Base-by-base conservation (phyloP, 2,888 invertebrate species). In the Elegia similella region DNA sequence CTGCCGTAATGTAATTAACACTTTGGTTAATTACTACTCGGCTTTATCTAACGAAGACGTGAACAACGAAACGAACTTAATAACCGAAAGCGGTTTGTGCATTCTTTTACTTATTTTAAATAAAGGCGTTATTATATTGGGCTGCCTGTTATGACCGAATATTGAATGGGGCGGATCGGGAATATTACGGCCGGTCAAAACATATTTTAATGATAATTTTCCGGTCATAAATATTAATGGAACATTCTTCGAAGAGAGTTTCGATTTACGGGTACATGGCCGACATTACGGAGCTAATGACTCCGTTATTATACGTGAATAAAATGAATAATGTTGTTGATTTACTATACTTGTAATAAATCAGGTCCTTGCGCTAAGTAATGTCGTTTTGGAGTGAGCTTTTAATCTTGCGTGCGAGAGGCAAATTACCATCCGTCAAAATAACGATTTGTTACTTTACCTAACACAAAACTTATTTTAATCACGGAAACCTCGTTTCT, bases 161-260 rank as follows among this genome's bases (percentile, higher is more conserved):
- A 70, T 75, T 70, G 73, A 76, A 75, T 78, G 69, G 74, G 75
- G 77, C 76, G 75, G 80, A 80, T 84, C 77, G 75, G 71, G 77
- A 72, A 79, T 80, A 72, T 69, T 66, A 73, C 70, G 73, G 66
- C 70, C 75, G 78, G 78, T 80, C 82, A 82, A 84, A 84, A 84
- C 78, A 82, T 81, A 80, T 82, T 85, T 83, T 84, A 84, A 86
- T 83, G 82, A 83, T 86, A 86, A 86, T 86, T 85, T 86, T 82
- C 82, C 80, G 80, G 78, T 78, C 82, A 87, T 87, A 86, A 87
- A 88, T 88, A 87, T 87, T 86, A 81, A 88, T 88, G 81, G 79
- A 82, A 81, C 78, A 82, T 80, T 82, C 80, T 69, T 75, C 72
- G 74, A 74, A 66, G 73, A 74, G 68, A 67, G 69, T 62, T 62